Base-by-base conservation (phyloP, 2,797 vertebrate genomes). In the Euthynnus affinis region DNA sequence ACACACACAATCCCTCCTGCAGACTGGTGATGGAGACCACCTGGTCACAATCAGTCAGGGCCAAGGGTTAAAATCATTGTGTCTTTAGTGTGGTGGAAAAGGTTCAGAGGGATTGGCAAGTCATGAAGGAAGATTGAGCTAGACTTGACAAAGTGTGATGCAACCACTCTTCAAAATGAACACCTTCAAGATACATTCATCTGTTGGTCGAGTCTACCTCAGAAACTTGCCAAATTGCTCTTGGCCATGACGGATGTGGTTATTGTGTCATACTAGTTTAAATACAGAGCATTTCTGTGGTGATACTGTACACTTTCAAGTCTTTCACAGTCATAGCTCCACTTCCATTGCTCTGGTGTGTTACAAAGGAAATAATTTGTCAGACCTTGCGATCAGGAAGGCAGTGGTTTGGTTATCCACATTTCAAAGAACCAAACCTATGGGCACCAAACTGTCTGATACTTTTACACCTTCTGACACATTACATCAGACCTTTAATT, bases 11-110 rank as follows among this genome's bases (percentile, higher is more conserved):
- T 81, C 82, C 63, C 77, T 87, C 83, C 73, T 52, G 59, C 74
- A 59, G 87, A 81, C 80, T 75, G 65, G 52, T 23, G 64, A 85
- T 85, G 75, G 42, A 82, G 88, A 88, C 89, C 92, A 93, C 90
- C 92, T 93, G 94, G 91, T 87, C 72, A 86, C 60, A 88, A 91
- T 94, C 92, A 92, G 81, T 87, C 81, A 87, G 76, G 89, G 90
- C 84, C 83, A 92, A 80, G 82, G 93, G 92, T 93, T 94, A 93
- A 93, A 93, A 93, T 92, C 89, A 94, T 92, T 92, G 88, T 92
- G 87, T 90, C 89, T 91, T 90, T 83, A 89, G 82, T 59, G 82
- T 55, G 74, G 75, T 78, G 60, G 71, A 83, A 79, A 76, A 64
- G 72, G 58, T 64, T 84, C 78, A 55, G 76, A 82, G 71, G 78